phyloP scores from a whole-genome alignment of 2,797 vertebrate genomes.

The Syndactyla subalaris region DNA sequence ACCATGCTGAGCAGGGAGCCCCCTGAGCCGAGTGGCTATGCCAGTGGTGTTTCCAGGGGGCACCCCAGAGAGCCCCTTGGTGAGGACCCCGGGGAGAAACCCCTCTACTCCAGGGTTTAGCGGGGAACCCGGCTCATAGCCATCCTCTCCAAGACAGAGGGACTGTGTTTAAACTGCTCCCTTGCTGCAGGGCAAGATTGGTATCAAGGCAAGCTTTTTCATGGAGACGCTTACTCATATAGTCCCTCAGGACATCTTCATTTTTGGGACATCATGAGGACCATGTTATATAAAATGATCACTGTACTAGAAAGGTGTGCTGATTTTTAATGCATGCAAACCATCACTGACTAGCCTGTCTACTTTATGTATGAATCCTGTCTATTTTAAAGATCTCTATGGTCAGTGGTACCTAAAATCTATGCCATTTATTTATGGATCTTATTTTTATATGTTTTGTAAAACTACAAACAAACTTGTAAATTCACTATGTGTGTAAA shows the following conservation, averaged over 20 bases:
- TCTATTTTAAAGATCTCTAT: background rate
- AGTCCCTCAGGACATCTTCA: background rate
- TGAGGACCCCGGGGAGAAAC: accelerated
- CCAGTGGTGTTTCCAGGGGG: background rate
- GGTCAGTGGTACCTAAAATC: background rate
- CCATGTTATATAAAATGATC: background rate
- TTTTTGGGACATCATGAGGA: background rate
- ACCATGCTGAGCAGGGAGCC: accelerated
- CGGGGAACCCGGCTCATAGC: accelerated
- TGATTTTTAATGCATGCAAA: background rate
- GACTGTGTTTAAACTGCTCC: background rate
- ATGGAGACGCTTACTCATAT: background rate
- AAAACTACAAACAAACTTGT: background rate
- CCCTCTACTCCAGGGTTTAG: accelerated
- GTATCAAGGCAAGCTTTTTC: background rate
- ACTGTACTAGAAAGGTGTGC: background rate
- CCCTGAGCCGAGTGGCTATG: background rate
- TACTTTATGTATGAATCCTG: background rate
- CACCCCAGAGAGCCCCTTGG: background rate
- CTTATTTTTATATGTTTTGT: background rate
- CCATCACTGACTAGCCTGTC: background rate
- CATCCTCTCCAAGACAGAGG: background rate
- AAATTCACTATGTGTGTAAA: background rate
- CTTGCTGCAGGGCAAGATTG: background rate
- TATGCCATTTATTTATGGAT: background rate